A percentile compares a stretch with the other conserved stretches of the same genome.
Conservation (phyloP, 2,888 invertebrate species). For the Ophonus ardosiacus region DNA sequence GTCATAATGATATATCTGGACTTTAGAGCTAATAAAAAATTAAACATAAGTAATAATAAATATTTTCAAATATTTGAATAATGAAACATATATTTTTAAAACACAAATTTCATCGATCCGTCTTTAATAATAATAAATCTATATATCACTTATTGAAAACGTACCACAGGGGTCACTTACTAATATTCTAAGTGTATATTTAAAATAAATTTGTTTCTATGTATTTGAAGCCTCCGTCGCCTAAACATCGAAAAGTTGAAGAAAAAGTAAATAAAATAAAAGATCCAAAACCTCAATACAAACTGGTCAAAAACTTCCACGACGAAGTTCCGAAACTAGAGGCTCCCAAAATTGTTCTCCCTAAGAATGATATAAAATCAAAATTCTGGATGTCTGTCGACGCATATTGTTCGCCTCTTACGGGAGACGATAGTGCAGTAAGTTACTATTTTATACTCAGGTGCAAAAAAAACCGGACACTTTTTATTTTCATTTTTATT, state of each 20-base stretch:
- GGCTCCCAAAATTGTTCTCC: slow-evolving; percentile 83
- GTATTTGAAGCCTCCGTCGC: slow-evolving; percentile 66
- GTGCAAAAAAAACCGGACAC: too few species aligned
- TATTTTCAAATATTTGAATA: too few species aligned
- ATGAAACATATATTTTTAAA: too few species aligned
- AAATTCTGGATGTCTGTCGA: slow-evolving; percentile 97
- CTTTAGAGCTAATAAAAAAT: too few species aligned
- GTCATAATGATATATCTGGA: too few species aligned
- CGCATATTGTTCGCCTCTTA: slow-evolving; percentile 93
- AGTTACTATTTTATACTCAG: slow-evolving; percentile 65
- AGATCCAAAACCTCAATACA: slow-evolving; percentile 54
- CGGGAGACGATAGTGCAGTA: slow-evolving; percentile 88
- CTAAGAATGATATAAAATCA: slow-evolving; percentile 95
- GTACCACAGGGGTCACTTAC: too few species aligned
- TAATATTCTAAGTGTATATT: slow-evolving; percentile 8
- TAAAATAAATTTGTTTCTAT: neutral
- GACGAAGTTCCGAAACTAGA: slow-evolving; percentile 78
- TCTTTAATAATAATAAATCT: too few species aligned
- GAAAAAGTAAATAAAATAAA: slow-evolving; percentile 48
- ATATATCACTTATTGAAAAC: too few species aligned
- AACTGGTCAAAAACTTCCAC: slow-evolving; percentile 69
- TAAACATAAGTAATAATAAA: too few species aligned
- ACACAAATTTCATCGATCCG: too few species aligned
- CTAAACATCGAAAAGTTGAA: slow-evolving; percentile 72
- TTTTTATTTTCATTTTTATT: too few species aligned